Percentiles rank a stretch among this genome's conserved stretches.
Evolutionary conservation across 2,113 vertebrate genomes (phyloP).

Genomic region (Tringa solitaria): DNA sequence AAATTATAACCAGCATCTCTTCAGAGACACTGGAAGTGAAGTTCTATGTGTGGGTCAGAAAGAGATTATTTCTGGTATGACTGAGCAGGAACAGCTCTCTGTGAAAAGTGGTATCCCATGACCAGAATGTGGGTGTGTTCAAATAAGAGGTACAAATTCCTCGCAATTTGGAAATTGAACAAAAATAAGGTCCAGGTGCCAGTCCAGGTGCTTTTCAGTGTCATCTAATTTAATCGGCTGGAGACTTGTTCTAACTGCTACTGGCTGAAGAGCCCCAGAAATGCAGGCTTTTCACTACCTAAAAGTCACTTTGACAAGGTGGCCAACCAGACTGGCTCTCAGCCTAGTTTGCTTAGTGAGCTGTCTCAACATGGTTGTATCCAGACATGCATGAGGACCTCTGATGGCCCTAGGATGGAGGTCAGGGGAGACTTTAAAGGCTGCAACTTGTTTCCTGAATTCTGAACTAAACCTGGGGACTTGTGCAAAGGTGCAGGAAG

Average conservation of each 20-base stretch:
- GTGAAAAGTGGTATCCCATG: not conserved
- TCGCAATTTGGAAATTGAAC: not conserved
- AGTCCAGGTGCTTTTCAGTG: not conserved
- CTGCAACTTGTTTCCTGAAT: not conserved
- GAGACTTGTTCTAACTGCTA: not conserved
- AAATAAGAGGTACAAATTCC: not conserved
- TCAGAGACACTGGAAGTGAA: not conserved
- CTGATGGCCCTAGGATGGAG: not conserved
- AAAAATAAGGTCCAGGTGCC: not conserved
- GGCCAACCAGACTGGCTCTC: not conserved
- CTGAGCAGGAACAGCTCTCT: not conserved
- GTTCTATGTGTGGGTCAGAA: accelerated
- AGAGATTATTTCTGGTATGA: not conserved
- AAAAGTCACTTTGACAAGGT: not conserved
- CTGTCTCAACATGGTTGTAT: not conserved
- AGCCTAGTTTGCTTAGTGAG: not conserved
- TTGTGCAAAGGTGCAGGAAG: not conserved
- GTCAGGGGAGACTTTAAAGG: not conserved
- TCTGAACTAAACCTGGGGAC: not conserved
- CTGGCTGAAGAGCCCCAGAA: not conserved
- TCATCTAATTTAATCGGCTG: not conserved
- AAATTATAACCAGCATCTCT: not conserved
- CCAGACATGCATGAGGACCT: not conserved
- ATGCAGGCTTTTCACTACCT: not conserved
- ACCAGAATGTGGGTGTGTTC: not conserved